Conservation (phyloP, 1,140 invertebrate genomes). For the Pseudomyrmex dendroicus region DNA sequence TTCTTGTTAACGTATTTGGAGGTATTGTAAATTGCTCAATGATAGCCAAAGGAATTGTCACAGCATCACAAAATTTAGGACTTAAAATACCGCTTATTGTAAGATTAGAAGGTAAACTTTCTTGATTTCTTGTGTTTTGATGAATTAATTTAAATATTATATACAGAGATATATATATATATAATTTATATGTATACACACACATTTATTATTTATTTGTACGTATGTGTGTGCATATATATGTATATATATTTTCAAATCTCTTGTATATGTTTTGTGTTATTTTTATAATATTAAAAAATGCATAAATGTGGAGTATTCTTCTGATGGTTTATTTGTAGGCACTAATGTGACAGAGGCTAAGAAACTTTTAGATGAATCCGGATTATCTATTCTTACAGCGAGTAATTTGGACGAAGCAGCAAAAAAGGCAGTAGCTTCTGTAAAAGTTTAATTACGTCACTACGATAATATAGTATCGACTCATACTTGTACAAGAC, state of each 20-base stretch:
- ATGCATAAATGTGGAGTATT: too few relatives aligned
- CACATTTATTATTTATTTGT: too few relatives aligned
- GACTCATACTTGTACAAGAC: constrained; percentile 19
- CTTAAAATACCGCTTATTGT: constrained; percentile 96
- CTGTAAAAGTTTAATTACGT: constrained; percentile 82
- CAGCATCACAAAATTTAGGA: constrained; percentile 92
- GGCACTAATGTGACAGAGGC: constrained; percentile 91
- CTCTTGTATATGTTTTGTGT: background rate
- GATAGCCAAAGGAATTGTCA: constrained; percentile 97
- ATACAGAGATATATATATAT: too few relatives aligned
- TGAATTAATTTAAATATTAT: too few relatives aligned
- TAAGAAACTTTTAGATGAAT: constrained; percentile 91
- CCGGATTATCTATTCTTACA: constrained; percentile 92
- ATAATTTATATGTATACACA: too few relatives aligned
- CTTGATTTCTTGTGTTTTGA: constrained; percentile 3
- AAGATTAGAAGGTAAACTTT: constrained; percentile 93
- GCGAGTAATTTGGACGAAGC: constrained; percentile 96
- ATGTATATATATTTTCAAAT: too few relatives aligned
- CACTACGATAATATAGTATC: background rate
- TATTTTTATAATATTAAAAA: constrained; percentile 12
- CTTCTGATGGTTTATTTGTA: constrained; percentile 70
- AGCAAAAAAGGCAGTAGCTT: constrained; percentile 93
- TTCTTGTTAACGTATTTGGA: constrained; percentile 99
- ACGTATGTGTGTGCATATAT: too few relatives aligned
- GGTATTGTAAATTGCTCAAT: constrained; percentile 99